A percentile compares a stretch with the other conserved stretches of the same genome.
These are phyloP conservation scores for Gallinago undulata DNA, from an alignment of 2,113 vertebrate genomes.

Conservation along the genomic window DNA sequence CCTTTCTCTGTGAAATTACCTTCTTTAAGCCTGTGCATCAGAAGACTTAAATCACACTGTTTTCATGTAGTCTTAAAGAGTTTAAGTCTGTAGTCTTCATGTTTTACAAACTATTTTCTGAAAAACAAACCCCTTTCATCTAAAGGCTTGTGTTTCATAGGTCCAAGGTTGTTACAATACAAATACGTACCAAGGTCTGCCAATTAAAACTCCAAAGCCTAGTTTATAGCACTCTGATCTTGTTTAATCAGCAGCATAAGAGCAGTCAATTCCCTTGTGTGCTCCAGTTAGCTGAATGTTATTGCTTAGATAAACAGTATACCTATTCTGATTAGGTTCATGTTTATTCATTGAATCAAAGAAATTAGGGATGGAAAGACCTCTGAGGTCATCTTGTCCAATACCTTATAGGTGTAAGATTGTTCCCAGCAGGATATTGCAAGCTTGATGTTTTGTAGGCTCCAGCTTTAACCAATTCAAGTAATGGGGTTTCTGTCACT, in stretches of 20 bases:
- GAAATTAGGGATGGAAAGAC: neutral
- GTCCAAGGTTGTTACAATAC: neutral
- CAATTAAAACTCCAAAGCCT: constrained; percentile 37
- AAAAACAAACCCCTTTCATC: neutral
- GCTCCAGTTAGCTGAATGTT: constrained; percentile 17
- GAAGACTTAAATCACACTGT: neutral
- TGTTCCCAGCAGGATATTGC: neutral
- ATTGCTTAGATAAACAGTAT: constrained; percentile 52
- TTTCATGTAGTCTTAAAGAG: neutral
- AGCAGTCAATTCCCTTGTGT: constrained; percentile 1
- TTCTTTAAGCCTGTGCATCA: neutral
- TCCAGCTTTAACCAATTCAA: neutral
- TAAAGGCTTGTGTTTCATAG: neutral
- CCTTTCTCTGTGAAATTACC: neutral
- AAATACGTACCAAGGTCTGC: neutral
- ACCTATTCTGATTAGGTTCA: constrained; percentile 33
- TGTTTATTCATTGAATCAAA: constrained; percentile 45
- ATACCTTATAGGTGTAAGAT: neutral
- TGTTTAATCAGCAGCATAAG: constrained; percentile 51
- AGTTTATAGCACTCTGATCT: constrained; percentile 26
- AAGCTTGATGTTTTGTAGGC: neutral
- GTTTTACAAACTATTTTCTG: neutral
- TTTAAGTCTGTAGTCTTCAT: neutral
- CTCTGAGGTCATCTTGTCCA: neutral
- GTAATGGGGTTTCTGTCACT: neutral